Percentiles rank a stretch among this genome's conserved stretches.
Evolutionary conservation across 2,888 invertebrate genomes (phyloP).

Genomic region (Acanthopleura granulata): DNA sequence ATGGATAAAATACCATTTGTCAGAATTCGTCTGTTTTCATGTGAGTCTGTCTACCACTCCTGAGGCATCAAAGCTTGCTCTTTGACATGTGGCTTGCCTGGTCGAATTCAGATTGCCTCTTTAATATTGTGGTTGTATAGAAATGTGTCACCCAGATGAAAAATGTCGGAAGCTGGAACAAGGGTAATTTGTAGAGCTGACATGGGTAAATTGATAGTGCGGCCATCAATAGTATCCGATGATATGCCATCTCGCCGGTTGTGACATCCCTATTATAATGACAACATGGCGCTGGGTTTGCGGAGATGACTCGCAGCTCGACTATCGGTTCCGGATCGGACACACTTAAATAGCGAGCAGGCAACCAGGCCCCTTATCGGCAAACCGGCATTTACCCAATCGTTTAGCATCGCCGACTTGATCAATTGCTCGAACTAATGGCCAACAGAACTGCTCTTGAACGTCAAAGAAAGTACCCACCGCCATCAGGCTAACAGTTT

Average conservation of each 20-base stretch:
- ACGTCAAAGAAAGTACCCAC: not conserved
- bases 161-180: not conserved
- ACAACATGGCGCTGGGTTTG: not conserved
- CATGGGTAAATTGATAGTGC: conserved; percentile 3
- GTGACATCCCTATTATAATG: not conserved
- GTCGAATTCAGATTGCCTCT: no score
- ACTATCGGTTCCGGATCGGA: not conserved
- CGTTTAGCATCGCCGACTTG: conserved; percentile 11
- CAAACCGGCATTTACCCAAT: conserved; percentile 16
- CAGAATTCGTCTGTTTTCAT: no score
- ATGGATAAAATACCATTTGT: no score
- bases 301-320: not conserved
- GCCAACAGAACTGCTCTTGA: not conserved
- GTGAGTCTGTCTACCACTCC: no score
- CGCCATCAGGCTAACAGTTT: conserved; percentile 2
- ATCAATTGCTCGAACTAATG: conserved; percentile 15
- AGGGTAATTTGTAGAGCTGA: conserved; percentile 5
- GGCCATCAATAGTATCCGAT: not conserved
- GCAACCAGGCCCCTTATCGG: conserved; percentile 4
- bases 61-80: no score
- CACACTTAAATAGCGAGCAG: conserved; percentile 8
- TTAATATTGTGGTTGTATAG: no score
- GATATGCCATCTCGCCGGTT: not conserved
- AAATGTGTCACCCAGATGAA: no score
- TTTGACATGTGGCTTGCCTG: no score